Evolutionary conservation across 2,888 invertebrate species (phyloP), one percentile per base, ranked within the genome.

Genomic region (Lutraria lutraria): DNA sequence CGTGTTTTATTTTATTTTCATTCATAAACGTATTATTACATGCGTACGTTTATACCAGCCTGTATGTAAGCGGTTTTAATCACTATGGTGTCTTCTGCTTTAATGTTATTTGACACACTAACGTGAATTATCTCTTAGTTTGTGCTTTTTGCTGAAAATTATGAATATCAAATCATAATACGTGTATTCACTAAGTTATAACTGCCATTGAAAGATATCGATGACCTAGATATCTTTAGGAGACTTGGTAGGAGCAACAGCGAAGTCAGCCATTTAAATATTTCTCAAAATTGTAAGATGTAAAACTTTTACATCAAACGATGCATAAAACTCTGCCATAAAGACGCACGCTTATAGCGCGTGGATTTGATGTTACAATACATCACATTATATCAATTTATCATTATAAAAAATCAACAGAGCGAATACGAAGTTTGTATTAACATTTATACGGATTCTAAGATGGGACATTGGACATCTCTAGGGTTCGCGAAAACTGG

Each of bases 261-360:
- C 25, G 25, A 25, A 25, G 21, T 68, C n/a, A 68, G 63, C 25
- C 63, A 68, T 68, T 68, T 12, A 68, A 68, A 68, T 68, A 68
- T 68, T 68, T 68, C 63, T 21, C 63, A 25, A 25, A 68, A 25
- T 25, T 12, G n/a, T 68, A 68, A 68, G 25, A 25, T 68, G 63
- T 68, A 6, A 68, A 68, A 68, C 63, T 68, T n/a, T 15, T 8
- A 56, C 56, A 56, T 56, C 56, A 15, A 13, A 16, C 56, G 63
- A 68, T 68, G 63, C 63, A 68, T n/a, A 25, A 25, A 68, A 68
- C 63, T 25, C 25, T n/a, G n/a, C 25, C 25, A 12, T n/a, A 4
- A n/a, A n/a, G 63, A 25, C 63, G 63, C 63, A 68, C 63, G n/a
- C 63, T 68, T 68, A 68, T 25, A 68, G 63, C 63, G 63, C 63